Evolutionary conservation across 2,797 vertebrate genomes (phyloP).

Genomic region (Coregonus suidteri): DNA sequence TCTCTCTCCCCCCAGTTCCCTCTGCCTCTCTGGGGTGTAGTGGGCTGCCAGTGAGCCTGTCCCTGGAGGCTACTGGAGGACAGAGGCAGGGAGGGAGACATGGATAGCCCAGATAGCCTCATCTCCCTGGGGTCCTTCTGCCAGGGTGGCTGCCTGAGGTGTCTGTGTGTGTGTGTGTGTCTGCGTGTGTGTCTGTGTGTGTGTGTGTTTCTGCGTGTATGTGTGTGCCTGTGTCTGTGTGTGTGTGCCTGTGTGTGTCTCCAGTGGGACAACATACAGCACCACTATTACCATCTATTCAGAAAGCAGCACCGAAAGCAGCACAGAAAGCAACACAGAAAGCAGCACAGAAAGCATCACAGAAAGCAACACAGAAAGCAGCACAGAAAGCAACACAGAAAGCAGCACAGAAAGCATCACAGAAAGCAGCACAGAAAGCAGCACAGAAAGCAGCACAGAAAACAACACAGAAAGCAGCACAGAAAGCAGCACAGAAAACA

Average conservation of each 20-base stretch:
- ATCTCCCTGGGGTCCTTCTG: neutral
- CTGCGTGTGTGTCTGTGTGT: neutral
- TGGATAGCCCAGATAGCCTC: conserved; percentile 27
- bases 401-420: too few relatives aligned
- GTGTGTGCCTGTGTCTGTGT: neutral
- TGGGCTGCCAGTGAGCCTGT: conserved; percentile 35
- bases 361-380: too few relatives aligned
- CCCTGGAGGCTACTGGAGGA: conserved; percentile 24
- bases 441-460: neutral
- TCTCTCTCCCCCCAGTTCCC: conserved; percentile 24
- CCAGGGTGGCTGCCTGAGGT: neutral
- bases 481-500: neutral
- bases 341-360: too few relatives aligned
- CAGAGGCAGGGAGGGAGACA: conserved; percentile 25
- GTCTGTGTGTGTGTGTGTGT: too few relatives aligned
- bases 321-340: too few relatives aligned
- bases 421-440: neutral
- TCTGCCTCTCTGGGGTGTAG: conserved; percentile 38
- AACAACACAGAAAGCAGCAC: neutral
- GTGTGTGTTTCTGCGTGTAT: too few relatives aligned
- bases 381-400: too few relatives aligned
- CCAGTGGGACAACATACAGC: too few relatives aligned
- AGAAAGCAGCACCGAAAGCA: neutral
- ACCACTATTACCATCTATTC: neutral
- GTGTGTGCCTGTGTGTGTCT: neutral